Base-by-base conservation (phyloP, 2,888 invertebrate species). In the Meteorus colon region DNA sequence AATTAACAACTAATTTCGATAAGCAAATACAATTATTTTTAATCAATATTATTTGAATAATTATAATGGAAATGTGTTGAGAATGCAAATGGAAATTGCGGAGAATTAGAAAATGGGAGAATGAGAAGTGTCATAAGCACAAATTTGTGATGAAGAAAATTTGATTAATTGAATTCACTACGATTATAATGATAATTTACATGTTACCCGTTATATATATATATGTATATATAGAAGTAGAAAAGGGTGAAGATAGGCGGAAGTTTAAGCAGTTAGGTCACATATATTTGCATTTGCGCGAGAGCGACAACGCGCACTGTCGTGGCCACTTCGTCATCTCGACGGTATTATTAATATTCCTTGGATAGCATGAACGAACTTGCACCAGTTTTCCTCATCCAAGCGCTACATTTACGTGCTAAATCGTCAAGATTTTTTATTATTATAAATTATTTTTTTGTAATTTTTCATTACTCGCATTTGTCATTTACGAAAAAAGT, bases 281-380 rank as follows among this genome's bases (percentile, higher is more conserved):
- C 62, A 62, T 62, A 62, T 62, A 62, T 62, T 62, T 62, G 62
- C 62, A 62, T 62, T 62, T 62, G 31, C 62, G 31, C 31, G 31
- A 62, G 31, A 62, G 31, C 62, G 62, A 62, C 62, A 62, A 55
- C 55, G 55, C 19, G 19, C 14, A 4, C 29, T 62, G 62, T 62
- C 62, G 27, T 14, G 62, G 31, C 62, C 62, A 62, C 62, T 62
- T 62, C 62, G 62, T 62, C 62, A 62, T 62, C 62, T 62, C 62
- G 31, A 62, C 62, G 62, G 29, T 62, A 62, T 62, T 62, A 62
- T 62, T 62, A 62, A 62, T 62, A 62, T 62, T 62, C 62, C 31
- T 29, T n/a, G 29, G 16, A 31, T 19, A 55, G 31, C 31, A 31
- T 16, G 29, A 62, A 16, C 62, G 14, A 31, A 62, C 62, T 29